Percentiles rank a stretch among this genome's conserved stretches.
phyloP scores from a whole-genome alignment of 2,888 invertebrate species.

The Resseliella maxima region DNA sequence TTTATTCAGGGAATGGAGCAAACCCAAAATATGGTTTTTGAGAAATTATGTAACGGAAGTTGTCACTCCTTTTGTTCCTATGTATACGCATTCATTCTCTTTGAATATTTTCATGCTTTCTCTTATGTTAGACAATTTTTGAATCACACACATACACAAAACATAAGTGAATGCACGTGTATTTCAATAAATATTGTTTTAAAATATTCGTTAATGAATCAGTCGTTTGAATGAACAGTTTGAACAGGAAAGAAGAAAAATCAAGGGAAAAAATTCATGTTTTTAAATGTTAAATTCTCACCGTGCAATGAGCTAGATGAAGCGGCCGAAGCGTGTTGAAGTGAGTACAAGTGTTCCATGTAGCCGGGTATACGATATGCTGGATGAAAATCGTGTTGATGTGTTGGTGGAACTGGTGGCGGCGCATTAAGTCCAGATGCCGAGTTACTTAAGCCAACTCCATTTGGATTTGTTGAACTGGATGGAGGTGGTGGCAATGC shows the following conservation, averaged over 20 bases:
- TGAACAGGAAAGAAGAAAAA: no score
- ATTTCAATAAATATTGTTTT: neutral
- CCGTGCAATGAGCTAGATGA: slow-evolving; percentile 78
- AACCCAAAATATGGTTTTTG: neutral
- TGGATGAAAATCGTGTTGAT: slow-evolving; percentile 70
- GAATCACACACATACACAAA: neutral
- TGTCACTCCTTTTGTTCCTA: neutral
- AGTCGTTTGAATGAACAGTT: neutral
- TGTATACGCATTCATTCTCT: neutral
- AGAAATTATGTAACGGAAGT: neutral
- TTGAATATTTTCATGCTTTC: no score
- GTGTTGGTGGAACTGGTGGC: slow-evolving; percentile 65
- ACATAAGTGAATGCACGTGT: neutral
- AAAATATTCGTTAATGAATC: neutral
- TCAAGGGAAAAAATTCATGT: no score
- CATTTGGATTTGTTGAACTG: slow-evolving; percentile 49
- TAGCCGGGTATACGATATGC: slow-evolving; percentile 79
- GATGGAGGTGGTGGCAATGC: slow-evolving; percentile 35
- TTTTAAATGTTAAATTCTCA: slow-evolving; percentile 65
- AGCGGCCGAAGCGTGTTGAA: slow-evolving; percentile 75
- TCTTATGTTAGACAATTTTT: neutral
- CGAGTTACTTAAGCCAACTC: slow-evolving; percentile 20
- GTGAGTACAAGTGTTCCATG: slow-evolving; percentile 82
- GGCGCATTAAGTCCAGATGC: slow-evolving; percentile 61
- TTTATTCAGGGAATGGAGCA: neutral